Percentiles rank a stretch among this genome's conserved stretches.
These are phyloP conservation scores for Hippopotamyrus pictus DNA, from an alignment of 2,797 vertebrate species.

Conservation along the genomic window DNA sequence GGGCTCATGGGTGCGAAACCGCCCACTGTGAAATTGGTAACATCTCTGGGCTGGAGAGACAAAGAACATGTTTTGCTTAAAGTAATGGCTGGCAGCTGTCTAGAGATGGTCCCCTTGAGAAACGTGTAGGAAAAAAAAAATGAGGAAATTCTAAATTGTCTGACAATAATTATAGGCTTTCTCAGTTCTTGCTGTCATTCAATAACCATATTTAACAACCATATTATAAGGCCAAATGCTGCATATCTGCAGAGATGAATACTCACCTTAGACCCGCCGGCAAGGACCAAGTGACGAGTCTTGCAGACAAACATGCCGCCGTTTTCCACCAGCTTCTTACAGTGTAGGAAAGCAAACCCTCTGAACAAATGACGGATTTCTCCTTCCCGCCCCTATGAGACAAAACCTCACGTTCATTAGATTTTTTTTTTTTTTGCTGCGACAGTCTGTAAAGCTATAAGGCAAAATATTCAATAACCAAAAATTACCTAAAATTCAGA, in stretches of 20 bases:
- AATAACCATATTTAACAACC: background rate
- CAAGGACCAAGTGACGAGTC: slow-evolving; percentile 81
- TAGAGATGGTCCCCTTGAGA: background rate
- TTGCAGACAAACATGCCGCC: slow-evolving; percentile 98
- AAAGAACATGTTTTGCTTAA: background rate
- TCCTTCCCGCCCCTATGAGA: slow-evolving; percentile 76
- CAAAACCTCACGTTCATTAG: background rate
- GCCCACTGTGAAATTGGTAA: slow-evolving; percentile 84
- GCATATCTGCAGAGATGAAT: background rate
- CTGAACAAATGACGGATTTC: slow-evolving; percentile 88
- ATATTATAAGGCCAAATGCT: background rate
- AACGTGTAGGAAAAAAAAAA: background rate
- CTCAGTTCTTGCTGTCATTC: background rate
- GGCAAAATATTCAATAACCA: background rate
- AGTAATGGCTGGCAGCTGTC: background rate
- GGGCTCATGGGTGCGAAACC: slow-evolving; percentile 90
- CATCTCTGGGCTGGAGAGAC: slow-evolving; percentile 74
- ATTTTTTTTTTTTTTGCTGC: background rate
- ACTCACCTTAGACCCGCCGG: slow-evolving; percentile 84
- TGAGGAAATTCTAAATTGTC: background rate
- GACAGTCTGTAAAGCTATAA: background rate
- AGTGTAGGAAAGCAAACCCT: slow-evolving; percentile 89
- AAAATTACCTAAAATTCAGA: background rate
- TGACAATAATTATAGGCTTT: background rate
- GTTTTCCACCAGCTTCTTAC: slow-evolving; percentile 92